A percentile compares a stretch with the other conserved stretches of the same genome.
These are phyloP conservation scores for Theristicus caerulescens DNA, from an alignment of 2,113 vertebrate genomes.

Conservation along the genomic window DNA sequence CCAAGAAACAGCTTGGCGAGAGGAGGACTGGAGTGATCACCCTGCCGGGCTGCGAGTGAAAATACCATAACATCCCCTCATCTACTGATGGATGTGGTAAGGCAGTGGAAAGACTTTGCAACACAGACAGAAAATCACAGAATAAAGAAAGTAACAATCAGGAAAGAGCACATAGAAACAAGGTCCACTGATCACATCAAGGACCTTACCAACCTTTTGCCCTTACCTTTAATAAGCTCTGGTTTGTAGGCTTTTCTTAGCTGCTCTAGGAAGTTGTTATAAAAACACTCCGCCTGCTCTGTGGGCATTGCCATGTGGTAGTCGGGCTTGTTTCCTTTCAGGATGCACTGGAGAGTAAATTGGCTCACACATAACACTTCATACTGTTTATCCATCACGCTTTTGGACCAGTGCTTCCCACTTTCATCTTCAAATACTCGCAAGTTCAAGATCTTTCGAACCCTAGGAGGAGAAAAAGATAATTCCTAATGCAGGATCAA, in stretches of 20 bases:
- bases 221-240: slow-evolving; percentile 89
- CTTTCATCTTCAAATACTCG: slow-evolving; percentile 92
- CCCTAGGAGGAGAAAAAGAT: slow-evolving; percentile 69
- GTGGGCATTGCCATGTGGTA: slow-evolving; percentile 94
- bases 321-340: slow-evolving; percentile 97
- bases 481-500: background rate
- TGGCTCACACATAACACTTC: slow-evolving; percentile 95
- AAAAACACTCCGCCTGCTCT: slow-evolving; percentile 88
- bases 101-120: rapidly evolving
- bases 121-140: background rate
- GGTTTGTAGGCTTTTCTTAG: slow-evolving; percentile 87
- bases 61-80: background rate
- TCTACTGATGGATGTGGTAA: background rate
- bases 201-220: background rate
- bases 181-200: background rate
- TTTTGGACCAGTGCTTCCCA: slow-evolving; percentile 90
- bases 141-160: background rate
- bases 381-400: slow-evolving; percentile 90
- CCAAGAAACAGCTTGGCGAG: background rate
- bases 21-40: background rate
- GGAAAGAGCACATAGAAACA: background rate
- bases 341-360: slow-evolving; percentile 93
- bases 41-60: background rate
- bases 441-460: slow-evolving; percentile 95
- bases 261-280: slow-evolving; percentile 88